phyloP scores from a whole-genome alignment of 30 jellyfish, hydroid and myxozoan species.

The Haliclystus octoradiatus region DNA sequence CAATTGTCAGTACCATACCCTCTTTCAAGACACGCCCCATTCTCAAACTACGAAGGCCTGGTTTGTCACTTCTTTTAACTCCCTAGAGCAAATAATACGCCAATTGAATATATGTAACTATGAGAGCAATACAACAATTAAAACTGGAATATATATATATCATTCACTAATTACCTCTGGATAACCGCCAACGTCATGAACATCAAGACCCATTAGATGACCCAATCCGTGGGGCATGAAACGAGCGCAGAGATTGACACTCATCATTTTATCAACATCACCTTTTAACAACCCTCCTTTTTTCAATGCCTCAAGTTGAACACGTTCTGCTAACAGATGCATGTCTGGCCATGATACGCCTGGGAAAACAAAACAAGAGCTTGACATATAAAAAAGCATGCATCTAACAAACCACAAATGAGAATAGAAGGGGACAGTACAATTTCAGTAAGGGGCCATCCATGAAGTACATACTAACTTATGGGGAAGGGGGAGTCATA shows the following conservation, averaged over 20 bases:
- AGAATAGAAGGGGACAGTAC: no score
- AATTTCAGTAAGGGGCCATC: no score
- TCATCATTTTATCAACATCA: slow-evolving; percentile 84
- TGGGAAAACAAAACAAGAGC: slow-evolving; percentile 4
- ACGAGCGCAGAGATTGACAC: slow-evolving; percentile 62
- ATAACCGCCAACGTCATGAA: slow-evolving; percentile 87
- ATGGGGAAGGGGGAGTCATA: no score
- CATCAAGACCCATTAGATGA: slow-evolving; percentile 87
- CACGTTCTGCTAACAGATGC: slow-evolving; percentile 85
- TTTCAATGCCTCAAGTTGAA: slow-evolving; percentile 65
- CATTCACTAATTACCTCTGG: slow-evolving; percentile 16
- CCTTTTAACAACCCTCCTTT: slow-evolving; percentile 75
- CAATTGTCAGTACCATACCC: slow-evolving; percentile 89
- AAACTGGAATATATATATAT: background rate
- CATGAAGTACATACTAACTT: no score
- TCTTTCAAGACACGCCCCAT: slow-evolving; percentile 60
- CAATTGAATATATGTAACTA: no score
- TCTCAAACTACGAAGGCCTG: slow-evolving; percentile 71
- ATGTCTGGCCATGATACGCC: slow-evolving; percentile 88
- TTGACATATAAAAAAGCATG: slow-evolving; percentile 1
- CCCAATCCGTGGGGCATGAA: slow-evolving; percentile 97
- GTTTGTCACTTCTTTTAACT: slow-evolving; percentile 50
- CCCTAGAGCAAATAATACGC: slow-evolving; percentile 14
- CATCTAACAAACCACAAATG: no score
- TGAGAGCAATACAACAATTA: no score